Evolutionary conservation across 2,888 invertebrate species (phyloP).

Genomic region (Hyposoter didymator): DNA sequence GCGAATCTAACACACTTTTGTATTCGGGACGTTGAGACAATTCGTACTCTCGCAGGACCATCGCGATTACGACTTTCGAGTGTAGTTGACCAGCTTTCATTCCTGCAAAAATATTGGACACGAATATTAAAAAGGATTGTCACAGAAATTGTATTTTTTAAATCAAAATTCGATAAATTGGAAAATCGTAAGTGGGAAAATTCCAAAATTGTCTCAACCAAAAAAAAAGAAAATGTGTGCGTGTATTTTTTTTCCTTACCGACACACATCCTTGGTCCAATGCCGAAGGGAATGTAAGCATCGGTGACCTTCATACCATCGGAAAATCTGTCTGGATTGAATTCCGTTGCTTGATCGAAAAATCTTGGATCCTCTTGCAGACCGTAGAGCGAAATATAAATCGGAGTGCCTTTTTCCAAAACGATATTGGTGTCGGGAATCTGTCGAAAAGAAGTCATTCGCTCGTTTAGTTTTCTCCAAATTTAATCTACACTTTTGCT

Average conservation of each 20-base stretch:
- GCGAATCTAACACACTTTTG: constrained; percentile 73
- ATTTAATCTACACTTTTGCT: not conserved
- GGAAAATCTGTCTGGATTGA: constrained; percentile 77
- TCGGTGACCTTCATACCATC: constrained; percentile 74
- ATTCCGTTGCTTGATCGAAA: constrained; percentile 74
- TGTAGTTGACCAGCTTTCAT: constrained; percentile 79
- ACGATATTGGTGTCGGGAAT: constrained; percentile 78
- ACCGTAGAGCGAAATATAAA: constrained; percentile 79
- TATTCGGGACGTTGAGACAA: constrained; percentile 74
- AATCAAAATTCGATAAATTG: too few relatives aligned
- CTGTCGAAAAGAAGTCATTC: constrained; percentile 63
- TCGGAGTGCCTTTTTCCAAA: constrained; percentile 78
- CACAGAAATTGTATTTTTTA: not conserved
- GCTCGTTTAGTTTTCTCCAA: not conserved
- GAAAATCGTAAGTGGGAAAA: too few relatives aligned
- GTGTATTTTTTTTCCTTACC: constrained; percentile 68
- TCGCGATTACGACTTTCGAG: constrained; percentile 77
- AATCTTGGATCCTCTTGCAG: constrained; percentile 77
- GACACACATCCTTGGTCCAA: constrained; percentile 77
- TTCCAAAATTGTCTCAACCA: too few relatives aligned
- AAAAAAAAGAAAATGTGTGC: too few relatives aligned
- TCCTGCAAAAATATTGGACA: constrained; percentile 64
- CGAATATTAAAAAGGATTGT: not conserved
- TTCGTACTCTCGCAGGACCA: constrained; percentile 76
- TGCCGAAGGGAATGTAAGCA: constrained; percentile 80